Base-by-base conservation (phyloP, 2,888 invertebrate species). In the Lottia scabra region DNA sequence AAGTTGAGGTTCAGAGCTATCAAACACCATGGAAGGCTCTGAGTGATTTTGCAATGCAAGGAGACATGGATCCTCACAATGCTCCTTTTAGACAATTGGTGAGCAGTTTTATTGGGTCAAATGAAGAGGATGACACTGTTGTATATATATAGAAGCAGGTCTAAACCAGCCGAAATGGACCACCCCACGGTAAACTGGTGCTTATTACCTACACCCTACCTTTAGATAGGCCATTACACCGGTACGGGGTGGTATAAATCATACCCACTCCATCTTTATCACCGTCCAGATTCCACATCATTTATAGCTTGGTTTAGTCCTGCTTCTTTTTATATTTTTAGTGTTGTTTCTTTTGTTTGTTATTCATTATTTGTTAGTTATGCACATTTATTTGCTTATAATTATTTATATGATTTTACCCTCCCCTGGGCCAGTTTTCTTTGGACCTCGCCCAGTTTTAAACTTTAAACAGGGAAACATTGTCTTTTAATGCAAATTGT, bases 81-180 rank as follows among this genome's bases (percentile, higher is more conserved):
- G 96, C 97, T 16, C 96, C 97, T 82, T 98, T 97, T 91, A 98
- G 98, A 90, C 98, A 98, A 90, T 93, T 98, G 84, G 97, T 98
- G 85, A 97, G 95, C 90, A 83, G 81, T 73, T 85, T 85, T 83
- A 79, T 82, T 80, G 82, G 82, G 75, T 80, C 81, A 68, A 76
- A 85, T 67, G 86, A 87, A 72, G 86, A 87, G 77, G 84, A 85
- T 72, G 86, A 87, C 75, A 84, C 85, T 76, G 84, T 87, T 78
- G 87, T 87, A 68, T 87, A 85, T 80, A 83, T 84, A 75, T 84
- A 86, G 79, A 83, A 86, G 75, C 84, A 83, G 76, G 80, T 82
- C 79, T 80, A 78, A 75, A 71, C 65, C 63, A 68, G 68, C 74
- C 72, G 75, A 67, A 66, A 63, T 30, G 46, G 43, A 73, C 64